Conservation (phyloP, 2,888 invertebrate genomes). For the Arge pagana region DNA sequence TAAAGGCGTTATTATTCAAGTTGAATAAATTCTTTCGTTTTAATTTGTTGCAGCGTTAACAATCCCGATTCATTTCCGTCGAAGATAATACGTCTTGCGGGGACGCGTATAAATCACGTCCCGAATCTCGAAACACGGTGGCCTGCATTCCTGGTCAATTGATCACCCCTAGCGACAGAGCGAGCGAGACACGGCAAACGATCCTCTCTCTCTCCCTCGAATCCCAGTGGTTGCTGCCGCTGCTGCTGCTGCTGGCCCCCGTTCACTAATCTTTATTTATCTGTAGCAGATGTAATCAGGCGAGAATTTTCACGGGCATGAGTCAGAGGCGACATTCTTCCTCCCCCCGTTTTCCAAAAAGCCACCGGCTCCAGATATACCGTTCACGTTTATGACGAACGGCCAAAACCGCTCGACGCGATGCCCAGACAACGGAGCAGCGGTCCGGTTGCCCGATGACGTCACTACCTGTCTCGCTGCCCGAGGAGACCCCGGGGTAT, state of each 20-base stretch:
- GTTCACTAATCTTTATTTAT: not conserved
- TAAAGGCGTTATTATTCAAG: too few relatives aligned
- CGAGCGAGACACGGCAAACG: too few relatives aligned
- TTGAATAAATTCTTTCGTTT: too few relatives aligned
- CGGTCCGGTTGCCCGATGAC: too few relatives aligned
- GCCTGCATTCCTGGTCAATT: not conserved
- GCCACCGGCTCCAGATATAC: too few relatives aligned
- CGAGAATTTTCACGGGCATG: constrained; percentile 11
- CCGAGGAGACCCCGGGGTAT: constrained; percentile 43
- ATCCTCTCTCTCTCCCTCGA: not conserved
- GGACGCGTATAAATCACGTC: not conserved
- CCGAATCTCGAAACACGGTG: not conserved
- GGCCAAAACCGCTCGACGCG: too few relatives aligned
- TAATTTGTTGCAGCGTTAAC: too few relatives aligned
- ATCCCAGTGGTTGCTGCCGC: not conserved
- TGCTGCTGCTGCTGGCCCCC: not conserved
- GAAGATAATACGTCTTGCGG: too few relatives aligned
- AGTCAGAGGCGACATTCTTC: constrained; percentile 18
- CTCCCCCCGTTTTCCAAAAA: too few relatives aligned
- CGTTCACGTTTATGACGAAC: too few relatives aligned
- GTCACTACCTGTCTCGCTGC: constrained; percentile 52
- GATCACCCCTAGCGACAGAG: not conserved
- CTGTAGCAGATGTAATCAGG: not conserved
- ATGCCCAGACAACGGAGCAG: not conserved
- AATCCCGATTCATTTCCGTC: too few relatives aligned